These are phyloP conservation scores for Pipistrellus pygmaeus DNA, from an alignment of 2,797 vertebrate species.

Conservation along the genomic window DNA sequence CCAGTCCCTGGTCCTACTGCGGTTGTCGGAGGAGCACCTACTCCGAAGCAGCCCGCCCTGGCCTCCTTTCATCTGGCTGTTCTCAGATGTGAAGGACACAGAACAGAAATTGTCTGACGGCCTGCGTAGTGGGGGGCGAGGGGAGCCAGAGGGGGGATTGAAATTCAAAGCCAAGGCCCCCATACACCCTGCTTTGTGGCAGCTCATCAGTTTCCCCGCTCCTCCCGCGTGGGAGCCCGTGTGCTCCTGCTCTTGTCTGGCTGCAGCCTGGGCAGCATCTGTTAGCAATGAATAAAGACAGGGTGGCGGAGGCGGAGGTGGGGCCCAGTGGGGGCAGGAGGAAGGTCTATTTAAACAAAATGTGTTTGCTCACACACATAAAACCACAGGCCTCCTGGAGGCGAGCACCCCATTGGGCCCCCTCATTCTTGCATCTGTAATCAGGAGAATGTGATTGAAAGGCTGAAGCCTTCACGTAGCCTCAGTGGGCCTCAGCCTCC, in stretches of 20 bases:
- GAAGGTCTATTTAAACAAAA: conserved; percentile 76
- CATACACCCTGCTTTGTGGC: not conserved
- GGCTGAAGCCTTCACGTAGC: not conserved
- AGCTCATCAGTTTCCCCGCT: conserved; percentile 73
- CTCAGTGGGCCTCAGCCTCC: not conserved
- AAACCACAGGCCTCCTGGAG: conserved; percentile 84
- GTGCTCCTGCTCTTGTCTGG: conserved; percentile 69
- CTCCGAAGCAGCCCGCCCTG: not conserved
- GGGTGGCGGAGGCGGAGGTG: not conserved
- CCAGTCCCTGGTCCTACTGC: fast-evolving
- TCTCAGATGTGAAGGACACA: conserved; percentile 40
- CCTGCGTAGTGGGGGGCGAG: not conserved
- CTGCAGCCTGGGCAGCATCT: conserved; percentile 83
- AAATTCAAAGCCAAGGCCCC: conserved; percentile 78
- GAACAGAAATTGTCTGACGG: conserved; percentile 58
- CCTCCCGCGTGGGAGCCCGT: conserved; percentile 56
- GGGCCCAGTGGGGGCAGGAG: not conserved
- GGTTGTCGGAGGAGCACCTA: not conserved
- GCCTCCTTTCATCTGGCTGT: not conserved
- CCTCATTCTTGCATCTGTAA: conserved; percentile 83
- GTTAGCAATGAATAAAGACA: conserved; percentile 85
- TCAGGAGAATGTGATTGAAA: conserved; percentile 74
- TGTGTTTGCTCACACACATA: conserved; percentile 85
- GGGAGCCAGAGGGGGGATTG: not conserved
- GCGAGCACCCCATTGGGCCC: conserved; percentile 79